Conservation (phyloP, 2,113 vertebrate species). For the Coregonus clupeaformis region DNA sequence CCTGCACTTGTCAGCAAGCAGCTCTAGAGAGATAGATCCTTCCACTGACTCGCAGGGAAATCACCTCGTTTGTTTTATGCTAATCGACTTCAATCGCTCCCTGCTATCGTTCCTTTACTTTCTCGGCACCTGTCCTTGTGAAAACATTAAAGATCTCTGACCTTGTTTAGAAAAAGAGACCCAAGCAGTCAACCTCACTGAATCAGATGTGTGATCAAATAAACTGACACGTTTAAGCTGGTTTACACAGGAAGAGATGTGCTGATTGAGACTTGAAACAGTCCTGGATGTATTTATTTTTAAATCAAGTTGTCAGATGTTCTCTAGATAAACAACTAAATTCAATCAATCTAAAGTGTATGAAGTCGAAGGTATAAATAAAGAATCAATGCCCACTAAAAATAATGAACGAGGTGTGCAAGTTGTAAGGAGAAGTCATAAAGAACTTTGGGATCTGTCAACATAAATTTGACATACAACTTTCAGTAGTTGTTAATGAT, state of each 20-base stretch:
- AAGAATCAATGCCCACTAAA: background rate
- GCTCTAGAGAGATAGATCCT: slow-evolving; percentile 52
- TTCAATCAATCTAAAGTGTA: background rate
- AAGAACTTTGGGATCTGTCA: background rate
- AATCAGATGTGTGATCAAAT: slow-evolving; percentile 10
- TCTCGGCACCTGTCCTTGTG: slow-evolving; percentile 36
- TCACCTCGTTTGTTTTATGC: slow-evolving; percentile 69
- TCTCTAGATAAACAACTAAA: background rate
- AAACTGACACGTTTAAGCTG: background rate
- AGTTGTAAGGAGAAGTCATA: background rate
- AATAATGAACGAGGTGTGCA: background rate
- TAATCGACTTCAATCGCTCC: slow-evolving; percentile 64
- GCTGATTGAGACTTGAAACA: background rate
- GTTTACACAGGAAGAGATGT: background rate
- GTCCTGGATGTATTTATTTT: background rate
- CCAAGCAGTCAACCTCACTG: slow-evolving; percentile 25
- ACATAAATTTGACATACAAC: too few species aligned
- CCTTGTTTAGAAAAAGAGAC: slow-evolving; percentile 17
- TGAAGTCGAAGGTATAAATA: background rate
- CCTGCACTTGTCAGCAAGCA: slow-evolving; percentile 53
- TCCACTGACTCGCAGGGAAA: slow-evolving; percentile 56
- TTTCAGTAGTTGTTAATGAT: too few species aligned
- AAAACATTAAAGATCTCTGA: slow-evolving; percentile 15
- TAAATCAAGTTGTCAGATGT: background rate
- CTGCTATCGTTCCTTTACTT: slow-evolving; percentile 42